phyloP scores from a whole-genome alignment of 2,888 invertebrate genomes.

The Dorcus hopei region DNA sequence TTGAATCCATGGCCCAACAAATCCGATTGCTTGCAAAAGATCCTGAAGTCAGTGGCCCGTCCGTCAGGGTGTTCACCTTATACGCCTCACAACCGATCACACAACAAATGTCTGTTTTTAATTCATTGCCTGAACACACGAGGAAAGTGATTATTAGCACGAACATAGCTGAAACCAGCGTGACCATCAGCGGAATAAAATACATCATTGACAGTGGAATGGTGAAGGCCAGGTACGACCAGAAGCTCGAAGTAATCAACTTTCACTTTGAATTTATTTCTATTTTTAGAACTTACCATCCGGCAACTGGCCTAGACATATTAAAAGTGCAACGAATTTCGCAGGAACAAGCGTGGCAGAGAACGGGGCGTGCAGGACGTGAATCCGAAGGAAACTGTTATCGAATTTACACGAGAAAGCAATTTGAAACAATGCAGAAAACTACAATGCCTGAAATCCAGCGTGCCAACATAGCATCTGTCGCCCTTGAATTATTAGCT shows the following conservation, averaged over 20 bases:
- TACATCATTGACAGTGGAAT: conserved; percentile 90
- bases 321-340: conserved; percentile 79
- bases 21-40: conserved; percentile 71
- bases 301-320: conserved; percentile 78
- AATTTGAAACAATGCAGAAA: conserved; percentile 68
- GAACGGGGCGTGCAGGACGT: conserved; percentile 89
- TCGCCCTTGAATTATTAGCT: conserved; percentile 79
- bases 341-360: conserved; percentile 90
- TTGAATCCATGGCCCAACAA: conserved; percentile 77
- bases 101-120: conserved; percentile 86
- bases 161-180: conserved; percentile 96
- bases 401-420: conserved; percentile 75
- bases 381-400: conserved; percentile 84
- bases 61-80: conserved; percentile 77
- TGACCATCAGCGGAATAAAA: conserved; percentile 90
- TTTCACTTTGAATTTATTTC: not conserved
- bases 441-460: conserved; percentile 86
- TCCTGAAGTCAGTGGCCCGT: conserved; percentile 60
- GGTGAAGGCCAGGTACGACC: conserved; percentile 76
- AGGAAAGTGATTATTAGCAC: conserved; percentile 93
- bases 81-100: conserved; percentile 86
- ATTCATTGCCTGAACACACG: conserved; percentile 65
- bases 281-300: conserved; percentile 66
- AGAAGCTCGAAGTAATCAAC: not conserved
- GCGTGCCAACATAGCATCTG: conserved; percentile 63